Evolutionary conservation across 2,113 vertebrate species (phyloP).

Genomic region (Limanda limanda): DNA sequence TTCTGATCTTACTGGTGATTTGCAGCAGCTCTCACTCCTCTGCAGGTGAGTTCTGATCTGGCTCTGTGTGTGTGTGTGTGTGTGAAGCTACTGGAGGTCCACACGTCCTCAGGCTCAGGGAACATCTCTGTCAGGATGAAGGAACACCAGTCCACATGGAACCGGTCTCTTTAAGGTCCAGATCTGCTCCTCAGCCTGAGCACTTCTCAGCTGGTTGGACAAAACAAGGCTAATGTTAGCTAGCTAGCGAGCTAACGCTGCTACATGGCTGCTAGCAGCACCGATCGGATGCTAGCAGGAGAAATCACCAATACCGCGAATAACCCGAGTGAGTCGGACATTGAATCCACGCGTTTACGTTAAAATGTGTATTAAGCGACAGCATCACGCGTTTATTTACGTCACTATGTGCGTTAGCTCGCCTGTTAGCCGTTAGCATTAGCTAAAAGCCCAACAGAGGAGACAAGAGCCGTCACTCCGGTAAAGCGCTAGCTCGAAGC

Average conservation of each 20-base stretch:
- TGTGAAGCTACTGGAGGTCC: too few relatives aligned
- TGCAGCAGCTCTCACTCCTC: too few relatives aligned
- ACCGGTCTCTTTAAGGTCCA: too few relatives aligned
- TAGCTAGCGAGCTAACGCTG: conserved; percentile 16
- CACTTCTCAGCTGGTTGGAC: conserved; percentile 30
- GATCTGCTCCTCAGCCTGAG: not conserved
- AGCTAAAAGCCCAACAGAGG: conserved; percentile 17
- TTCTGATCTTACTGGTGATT: too few relatives aligned
- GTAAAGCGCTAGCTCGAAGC: conserved; percentile 37
- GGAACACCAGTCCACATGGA: too few relatives aligned
- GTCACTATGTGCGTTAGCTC: conserved; percentile 8
- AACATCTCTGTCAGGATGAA: too few relatives aligned
- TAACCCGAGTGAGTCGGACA: too few relatives aligned
- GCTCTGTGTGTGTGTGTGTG: too few relatives aligned
- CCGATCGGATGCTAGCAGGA: not conserved
- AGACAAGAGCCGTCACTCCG: conserved; percentile 12
- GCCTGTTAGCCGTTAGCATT: conserved; percentile 54
- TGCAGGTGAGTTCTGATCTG: too few relatives aligned
- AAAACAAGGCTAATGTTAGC: conserved; percentile 56
- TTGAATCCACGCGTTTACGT: fast-evolving
- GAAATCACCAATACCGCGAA: not conserved
- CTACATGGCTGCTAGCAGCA: not conserved
- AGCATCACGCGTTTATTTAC: not conserved
- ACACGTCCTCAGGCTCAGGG: too few relatives aligned
- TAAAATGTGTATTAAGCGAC: too few relatives aligned